Base-by-base conservation (phyloP, 2,888 invertebrate genomes). In the Andrena praecox region DNA sequence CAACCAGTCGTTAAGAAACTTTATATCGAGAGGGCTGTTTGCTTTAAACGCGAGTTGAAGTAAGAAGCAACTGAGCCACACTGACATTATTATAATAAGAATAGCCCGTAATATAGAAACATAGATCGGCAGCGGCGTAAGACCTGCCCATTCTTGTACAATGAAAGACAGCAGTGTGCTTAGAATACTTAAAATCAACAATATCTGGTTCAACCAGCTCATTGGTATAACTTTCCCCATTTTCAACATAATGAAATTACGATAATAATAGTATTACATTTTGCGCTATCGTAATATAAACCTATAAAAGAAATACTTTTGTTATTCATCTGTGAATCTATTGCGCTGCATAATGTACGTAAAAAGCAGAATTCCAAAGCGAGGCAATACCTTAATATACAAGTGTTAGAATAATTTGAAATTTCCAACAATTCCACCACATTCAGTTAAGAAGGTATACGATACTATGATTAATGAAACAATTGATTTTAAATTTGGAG, bases 41-140 rank as follows among this genome's bases (percentile, higher is more conserved):
- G 91, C 91, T 80, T 92, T 93, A n/a, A 93, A 63, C 1, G 90
- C 90, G 29, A 89, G 85, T 84, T 90, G 90, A 20, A 93, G 72
- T 6, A 92, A 54, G 27, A 86, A 85, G 48, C 92, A 93, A 71
- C 93, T 92, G 7, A 92, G 71, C 93, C 93, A 93, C 33, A 91
- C 89, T 2, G 93, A 93, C 10, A 86, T 59, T n/a, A 90, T 83
- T n/a, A 88, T 90, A 7, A 92, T 77, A 35, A 91, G 83, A 60
- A 92, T 73, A 20, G 91, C 90, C 93, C 93, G 93, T 6, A 87
- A 83, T 35, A 93, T 89, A n/a, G 91, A 85, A 59, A 93, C 63
- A 56, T 92, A 93, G 50, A 91, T 85, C 2, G 93, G 89, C 64
- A 93, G 59, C 6, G 89, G 80, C 16, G 89, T 85, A 5, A 90